Conservation (phyloP, 35 echinoderm and acorn worm species). For the Amphiura filiformis region DNA sequence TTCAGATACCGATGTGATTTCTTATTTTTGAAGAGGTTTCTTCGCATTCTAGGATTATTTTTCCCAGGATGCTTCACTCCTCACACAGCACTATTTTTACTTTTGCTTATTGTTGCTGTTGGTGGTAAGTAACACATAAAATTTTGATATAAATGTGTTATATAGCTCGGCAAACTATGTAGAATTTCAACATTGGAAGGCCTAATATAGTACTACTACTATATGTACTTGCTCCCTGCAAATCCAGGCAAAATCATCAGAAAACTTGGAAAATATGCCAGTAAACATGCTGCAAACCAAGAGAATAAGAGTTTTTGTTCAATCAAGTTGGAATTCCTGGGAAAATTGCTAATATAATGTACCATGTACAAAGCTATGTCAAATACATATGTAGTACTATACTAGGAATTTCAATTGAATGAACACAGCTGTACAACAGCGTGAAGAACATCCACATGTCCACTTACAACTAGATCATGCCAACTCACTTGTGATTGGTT, state of each 20-base stretch:
- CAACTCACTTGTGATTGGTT: no score
- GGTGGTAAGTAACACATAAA: constrained; percentile 19
- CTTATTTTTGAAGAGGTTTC: constrained; percentile 44
- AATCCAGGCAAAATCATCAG: background rate
- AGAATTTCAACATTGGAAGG: no score
- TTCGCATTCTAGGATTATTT: constrained; percentile 36
- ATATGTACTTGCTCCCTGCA: background rate
- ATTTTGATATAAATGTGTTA: constrained; percentile 2
- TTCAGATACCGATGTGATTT: constrained; percentile 44
- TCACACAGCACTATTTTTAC: constrained; percentile 31
- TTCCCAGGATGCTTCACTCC: constrained; percentile 33
- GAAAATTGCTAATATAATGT: background rate
- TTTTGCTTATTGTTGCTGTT: constrained; percentile 44
- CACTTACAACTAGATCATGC: no score
- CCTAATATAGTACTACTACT: no score
- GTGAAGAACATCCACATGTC: no score
- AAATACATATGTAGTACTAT: background rate
- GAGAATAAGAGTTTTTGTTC: no score
- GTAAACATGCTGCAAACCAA: background rate
- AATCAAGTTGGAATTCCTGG: background rate
- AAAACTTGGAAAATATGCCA: background rate
- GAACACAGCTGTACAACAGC: no score
- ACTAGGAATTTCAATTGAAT: no score
- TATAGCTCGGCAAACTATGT: no score
- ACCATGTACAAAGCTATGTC: background rate